Evolutionary conservation across 2,113 vertebrate genomes (phyloP).

Genomic region (Genyomyrus donnyi): DNA sequence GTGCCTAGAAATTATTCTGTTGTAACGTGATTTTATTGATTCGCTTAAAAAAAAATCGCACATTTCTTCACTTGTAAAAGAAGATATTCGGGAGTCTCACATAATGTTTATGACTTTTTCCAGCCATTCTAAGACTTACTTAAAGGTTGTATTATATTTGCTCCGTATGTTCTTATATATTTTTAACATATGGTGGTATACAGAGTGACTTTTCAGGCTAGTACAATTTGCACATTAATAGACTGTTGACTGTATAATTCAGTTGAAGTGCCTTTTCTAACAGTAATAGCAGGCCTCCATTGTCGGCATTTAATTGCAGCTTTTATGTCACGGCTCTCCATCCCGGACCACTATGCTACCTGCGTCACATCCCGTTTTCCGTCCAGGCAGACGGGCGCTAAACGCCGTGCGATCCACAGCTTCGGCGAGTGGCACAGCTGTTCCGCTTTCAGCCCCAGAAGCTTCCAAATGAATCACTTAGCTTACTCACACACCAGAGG

Average conservation of each 20-base stretch:
- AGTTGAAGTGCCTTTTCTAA: background rate
- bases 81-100: background rate
- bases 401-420: background rate
- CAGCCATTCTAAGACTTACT: background rate
- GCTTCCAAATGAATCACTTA: conserved; percentile 3
- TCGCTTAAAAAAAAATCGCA: background rate
- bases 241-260: background rate
- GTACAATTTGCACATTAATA: background rate
- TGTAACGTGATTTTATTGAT: background rate
- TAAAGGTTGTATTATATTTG: background rate
- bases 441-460: background rate
- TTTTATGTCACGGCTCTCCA: background rate
- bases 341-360: background rate
- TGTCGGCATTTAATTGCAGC: background rate
- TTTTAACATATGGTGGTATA: background rate
- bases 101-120: background rate
- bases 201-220: background rate
- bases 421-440: background rate
- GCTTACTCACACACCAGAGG: background rate
- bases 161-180: background rate
- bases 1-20: background rate
- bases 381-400: background rate
- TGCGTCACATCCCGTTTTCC: background rate
- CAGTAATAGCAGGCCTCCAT: background rate
- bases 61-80: background rate